Base-by-base conservation (phyloP, 35 echinoderm and acorn worm genomes). In the Ophioderma brevispina region DNA sequence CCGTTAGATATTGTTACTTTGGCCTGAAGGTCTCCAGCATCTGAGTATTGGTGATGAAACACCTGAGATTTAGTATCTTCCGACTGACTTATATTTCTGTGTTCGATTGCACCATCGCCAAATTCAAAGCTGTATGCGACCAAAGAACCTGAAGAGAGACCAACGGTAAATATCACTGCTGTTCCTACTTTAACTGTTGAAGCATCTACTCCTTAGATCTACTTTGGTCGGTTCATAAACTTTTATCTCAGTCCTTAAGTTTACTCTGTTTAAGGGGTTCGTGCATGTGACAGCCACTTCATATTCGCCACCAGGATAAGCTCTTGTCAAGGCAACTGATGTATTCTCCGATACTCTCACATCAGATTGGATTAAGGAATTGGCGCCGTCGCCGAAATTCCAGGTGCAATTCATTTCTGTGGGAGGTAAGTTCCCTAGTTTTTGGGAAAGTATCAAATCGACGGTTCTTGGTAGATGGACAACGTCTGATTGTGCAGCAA, bases 31-130 rank as follows among this genome's bases (percentile, higher is more conserved):
- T 76, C 14, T 23, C 90, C 90, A 49, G 77, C 64, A n/a, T 38
- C 8, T 0, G 17, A 23, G 36, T 78, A 91, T 79, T 23, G 36
- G 80, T 91, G 90, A 14, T 25, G 18, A 85, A 91, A 91, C 33
- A 33, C 34, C 32, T 86, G 33, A 33, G 32, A 41, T 32, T 75
- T 63, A 10, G 25, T 40, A 23, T 36, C 19, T 34, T 11, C 63
- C 14, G 83, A 30, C 55, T 64, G 52, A 1, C 23, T 21, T 30
- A 85, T 59, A 6, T 18, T 59, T 14, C 83, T 25, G 23, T 59
- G 52, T 64, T 85, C 32, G 14, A 31, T 23, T 25, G 33, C n/a
- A 55, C 82, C 90, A 76, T 42, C 37, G 41, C 90, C 55, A 32
- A 35, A 85, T 55, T 79, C 37, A 40, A 84, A 76, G 23, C 18